Conservation (phyloP, 2,888 invertebrate species). For the Caenorhabditis uteleia region DNA sequence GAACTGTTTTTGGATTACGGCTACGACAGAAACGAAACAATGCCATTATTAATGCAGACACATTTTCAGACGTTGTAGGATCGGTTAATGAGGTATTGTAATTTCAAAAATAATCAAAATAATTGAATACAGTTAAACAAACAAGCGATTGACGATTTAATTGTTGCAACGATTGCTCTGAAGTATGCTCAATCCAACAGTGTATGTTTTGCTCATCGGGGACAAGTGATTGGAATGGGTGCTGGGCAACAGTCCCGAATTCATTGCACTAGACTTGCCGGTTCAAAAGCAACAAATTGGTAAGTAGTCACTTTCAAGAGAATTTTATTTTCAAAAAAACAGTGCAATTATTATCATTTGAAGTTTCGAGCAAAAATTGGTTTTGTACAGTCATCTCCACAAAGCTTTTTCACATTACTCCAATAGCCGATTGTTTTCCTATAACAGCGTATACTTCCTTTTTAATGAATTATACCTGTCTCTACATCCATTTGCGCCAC, state of each 20-base stretch:
- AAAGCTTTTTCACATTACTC: slow-evolving; percentile 44
- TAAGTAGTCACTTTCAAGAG: slow-evolving; percentile 60
- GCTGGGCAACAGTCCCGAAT: slow-evolving; percentile 99
- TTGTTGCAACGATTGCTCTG: slow-evolving; percentile 91
- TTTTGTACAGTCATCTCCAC: slow-evolving; percentile 45
- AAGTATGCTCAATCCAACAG: slow-evolving; percentile 99
- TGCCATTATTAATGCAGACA: slow-evolving; percentile 79
- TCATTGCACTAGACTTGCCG: slow-evolving; percentile 95
- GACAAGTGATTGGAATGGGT: slow-evolving; percentile 82
- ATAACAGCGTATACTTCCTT: neutral
- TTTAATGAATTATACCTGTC: slow-evolving; percentile 15
- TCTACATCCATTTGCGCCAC: slow-evolving; percentile 67
- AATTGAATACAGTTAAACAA: slow-evolving; percentile 76
- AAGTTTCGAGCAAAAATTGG: slow-evolving; percentile 40
- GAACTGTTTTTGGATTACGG: slow-evolving; percentile 83
- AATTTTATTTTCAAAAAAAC: neutral
- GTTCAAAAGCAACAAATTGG: slow-evolving; percentile 96
- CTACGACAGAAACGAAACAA: slow-evolving; percentile 85
- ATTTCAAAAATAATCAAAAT: neutral
- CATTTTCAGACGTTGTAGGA: slow-evolving; percentile 83
- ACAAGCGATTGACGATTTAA: slow-evolving; percentile 84
- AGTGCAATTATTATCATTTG: neutral
- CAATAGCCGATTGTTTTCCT: slow-evolving; percentile 46
- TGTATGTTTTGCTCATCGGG: slow-evolving; percentile 92
- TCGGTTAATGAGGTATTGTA: slow-evolving; percentile 74